A percentile compares a stretch with the other conserved stretches of the same genome.
Conservation (phyloP, 2,113 vertebrate species). For the Lamprotornis superbus region DNA sequence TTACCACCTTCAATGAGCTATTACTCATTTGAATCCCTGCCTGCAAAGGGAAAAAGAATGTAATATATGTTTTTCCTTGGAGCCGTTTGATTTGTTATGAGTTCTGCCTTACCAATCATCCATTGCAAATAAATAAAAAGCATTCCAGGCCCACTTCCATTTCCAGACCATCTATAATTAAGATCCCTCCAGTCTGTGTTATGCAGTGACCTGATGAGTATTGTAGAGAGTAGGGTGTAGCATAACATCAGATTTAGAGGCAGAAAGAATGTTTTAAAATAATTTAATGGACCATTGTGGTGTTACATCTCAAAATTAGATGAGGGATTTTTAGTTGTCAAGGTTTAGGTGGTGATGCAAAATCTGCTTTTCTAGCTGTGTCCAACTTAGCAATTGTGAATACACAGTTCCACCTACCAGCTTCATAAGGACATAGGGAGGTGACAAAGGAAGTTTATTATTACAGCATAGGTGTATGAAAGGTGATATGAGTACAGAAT, state of each 20-base stretch:
- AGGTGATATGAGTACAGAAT: fast-evolving
- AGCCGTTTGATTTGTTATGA: not conserved
- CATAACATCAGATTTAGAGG: not conserved
- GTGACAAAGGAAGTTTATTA: not conserved
- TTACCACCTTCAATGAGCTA: not conserved
- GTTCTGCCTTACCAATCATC: not conserved
- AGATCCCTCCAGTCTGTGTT: not conserved
- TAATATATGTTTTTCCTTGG: not conserved
- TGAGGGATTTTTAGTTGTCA: not conserved
- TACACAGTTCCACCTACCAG: not conserved
- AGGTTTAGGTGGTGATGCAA: not conserved
- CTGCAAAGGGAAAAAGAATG: not conserved
- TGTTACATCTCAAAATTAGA: not conserved
- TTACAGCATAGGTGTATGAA: not conserved
- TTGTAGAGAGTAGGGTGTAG: not conserved
- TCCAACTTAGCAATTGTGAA: not conserved
- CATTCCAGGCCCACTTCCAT: not conserved
- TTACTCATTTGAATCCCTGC: not conserved
- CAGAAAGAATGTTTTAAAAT: not conserved
- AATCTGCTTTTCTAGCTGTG: not conserved
- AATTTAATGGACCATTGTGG: not conserved
- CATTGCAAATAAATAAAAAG: not conserved
- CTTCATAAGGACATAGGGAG: not conserved
- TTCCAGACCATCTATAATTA: not conserved
- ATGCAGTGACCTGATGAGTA: not conserved